Percentiles rank a stretch among this genome's conserved stretches.
Conservation (phyloP, 2,113 vertebrate species). For the Ailuropoda melanoleuca region DNA sequence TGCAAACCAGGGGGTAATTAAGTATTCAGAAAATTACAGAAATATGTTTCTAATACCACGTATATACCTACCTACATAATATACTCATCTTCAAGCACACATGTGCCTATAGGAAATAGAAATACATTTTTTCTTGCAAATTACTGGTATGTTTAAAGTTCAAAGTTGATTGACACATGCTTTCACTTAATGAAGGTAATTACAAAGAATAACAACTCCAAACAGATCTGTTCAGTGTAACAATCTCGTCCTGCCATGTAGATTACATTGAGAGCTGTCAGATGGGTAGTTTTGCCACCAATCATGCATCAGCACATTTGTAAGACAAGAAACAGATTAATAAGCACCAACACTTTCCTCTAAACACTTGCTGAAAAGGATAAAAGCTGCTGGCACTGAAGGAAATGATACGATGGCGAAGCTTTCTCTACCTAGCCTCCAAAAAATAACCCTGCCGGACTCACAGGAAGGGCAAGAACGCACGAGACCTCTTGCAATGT, state of each 20-base stretch:
- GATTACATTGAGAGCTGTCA: slow-evolving; percentile 90
- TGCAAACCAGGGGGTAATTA: slow-evolving; percentile 31
- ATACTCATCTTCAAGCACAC: not conserved
- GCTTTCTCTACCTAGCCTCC: slow-evolving; percentile 70
- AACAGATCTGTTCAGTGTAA: slow-evolving; percentile 96
- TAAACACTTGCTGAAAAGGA: slow-evolving; percentile 90
- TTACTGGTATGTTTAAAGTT: slow-evolving; percentile 88
- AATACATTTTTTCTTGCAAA: slow-evolving; percentile 82
- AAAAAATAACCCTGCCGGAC: not conserved
- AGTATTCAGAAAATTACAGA: slow-evolving; percentile 12
- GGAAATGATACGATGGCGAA: slow-evolving; percentile 72
- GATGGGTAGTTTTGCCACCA: slow-evolving; percentile 85
- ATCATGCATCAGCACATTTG: slow-evolving; percentile 81
- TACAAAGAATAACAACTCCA: slow-evolving; percentile 97
- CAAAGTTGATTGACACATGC: slow-evolving; percentile 96
- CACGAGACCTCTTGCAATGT: not conserved
- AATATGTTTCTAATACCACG: not conserved
- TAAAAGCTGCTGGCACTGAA: slow-evolving; percentile 75
- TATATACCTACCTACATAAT: not conserved
- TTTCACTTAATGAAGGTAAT: slow-evolving; percentile 99
- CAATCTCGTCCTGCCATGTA: slow-evolving; percentile 79
- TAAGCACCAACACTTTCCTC: slow-evolving; percentile 92
- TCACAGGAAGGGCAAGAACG: slow-evolving; percentile 84
- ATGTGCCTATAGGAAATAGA: slow-evolving; percentile 66
- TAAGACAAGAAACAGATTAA: slow-evolving; percentile 95